A percentile compares a stretch with the other conserved stretches of the same genome.
These are phyloP conservation scores for Melikaiella ostensackeni DNA, from an alignment of 2,888 invertebrate genomes.

Conservation along the genomic window DNA sequence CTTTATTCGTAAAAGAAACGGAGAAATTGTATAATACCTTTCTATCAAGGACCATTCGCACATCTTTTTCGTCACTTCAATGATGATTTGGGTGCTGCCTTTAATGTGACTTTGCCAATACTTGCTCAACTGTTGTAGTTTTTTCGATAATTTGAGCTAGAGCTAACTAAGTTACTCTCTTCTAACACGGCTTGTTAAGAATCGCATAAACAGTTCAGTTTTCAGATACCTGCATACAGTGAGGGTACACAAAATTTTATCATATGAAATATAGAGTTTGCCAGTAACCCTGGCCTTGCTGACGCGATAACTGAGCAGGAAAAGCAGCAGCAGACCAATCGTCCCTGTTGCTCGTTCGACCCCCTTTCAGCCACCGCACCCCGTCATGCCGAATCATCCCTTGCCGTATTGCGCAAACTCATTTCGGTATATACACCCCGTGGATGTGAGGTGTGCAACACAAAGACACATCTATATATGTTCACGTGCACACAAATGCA, in stretches of 20 bases:
- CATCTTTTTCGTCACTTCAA: background rate
- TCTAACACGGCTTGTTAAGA: too few relatives aligned
- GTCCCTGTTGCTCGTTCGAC: constrained; percentile 37
- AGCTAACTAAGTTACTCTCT: background rate
- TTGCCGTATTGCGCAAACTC: constrained; percentile 12
- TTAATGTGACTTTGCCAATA: too few relatives aligned
- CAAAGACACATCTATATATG: too few relatives aligned
- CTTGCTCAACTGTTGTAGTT: too few relatives aligned
- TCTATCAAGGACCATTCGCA: background rate
- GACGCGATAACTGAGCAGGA: background rate
- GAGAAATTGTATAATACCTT: background rate
- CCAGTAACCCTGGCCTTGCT: background rate
- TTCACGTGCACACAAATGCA: background rate
- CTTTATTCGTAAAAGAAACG: background rate
- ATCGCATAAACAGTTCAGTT: background rate
- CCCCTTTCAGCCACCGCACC: background rate
- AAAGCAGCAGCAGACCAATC: background rate
- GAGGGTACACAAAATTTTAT: background rate
- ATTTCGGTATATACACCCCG: background rate
- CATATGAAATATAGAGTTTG: background rate
- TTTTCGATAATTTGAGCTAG: background rate
- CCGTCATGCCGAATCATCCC: background rate
- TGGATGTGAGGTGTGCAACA: too few relatives aligned
- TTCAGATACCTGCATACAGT: too few relatives aligned
- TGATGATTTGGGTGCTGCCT: background rate